A percentile compares a stretch with the other conserved stretches of the same genome.
Evolutionary conservation across 2,797 vertebrate species (phyloP).

Genomic region (Notolabrus celidotus): DNA sequence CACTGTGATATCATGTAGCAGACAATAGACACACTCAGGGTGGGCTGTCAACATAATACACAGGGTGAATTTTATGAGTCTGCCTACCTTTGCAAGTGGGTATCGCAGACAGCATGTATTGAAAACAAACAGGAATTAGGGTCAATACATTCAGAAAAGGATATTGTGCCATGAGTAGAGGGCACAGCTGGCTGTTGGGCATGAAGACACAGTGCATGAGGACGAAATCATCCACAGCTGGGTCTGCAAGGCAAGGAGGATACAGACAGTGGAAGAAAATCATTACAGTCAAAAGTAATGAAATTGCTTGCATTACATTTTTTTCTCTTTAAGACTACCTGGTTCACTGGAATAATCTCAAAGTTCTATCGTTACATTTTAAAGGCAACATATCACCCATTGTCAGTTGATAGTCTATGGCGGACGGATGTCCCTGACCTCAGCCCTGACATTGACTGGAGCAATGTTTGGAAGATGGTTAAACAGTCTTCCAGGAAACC

Average conservation of each 20-base stretch:
- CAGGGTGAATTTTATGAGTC: not conserved
- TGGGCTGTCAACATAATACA: slow-evolving; percentile 2
- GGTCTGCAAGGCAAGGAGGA: slow-evolving; percentile 86
- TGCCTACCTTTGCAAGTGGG: not conserved
- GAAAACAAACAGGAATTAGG: not conserved
- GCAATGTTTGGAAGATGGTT: no score
- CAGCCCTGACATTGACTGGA: no score
- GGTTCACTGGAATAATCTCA: no score
- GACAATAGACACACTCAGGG: slow-evolving; percentile 1
- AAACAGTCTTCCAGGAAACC: no score
- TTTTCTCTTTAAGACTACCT: no score
- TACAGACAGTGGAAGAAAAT: slow-evolving; percentile 23
- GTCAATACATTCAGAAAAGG: slow-evolving; percentile 82
- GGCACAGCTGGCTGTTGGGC: slow-evolving; percentile 95
- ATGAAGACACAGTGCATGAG: slow-evolving; percentile 99
- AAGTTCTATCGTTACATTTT: no score
- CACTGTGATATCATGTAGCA: slow-evolving; percentile 1
- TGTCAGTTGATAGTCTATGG: no score
- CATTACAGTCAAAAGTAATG: not conserved
- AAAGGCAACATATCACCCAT: no score
- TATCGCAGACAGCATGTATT: not conserved
- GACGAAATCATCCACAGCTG: slow-evolving; percentile 95
- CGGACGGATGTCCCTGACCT: no score
- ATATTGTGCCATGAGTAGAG: slow-evolving; percentile 97
- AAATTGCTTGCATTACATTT: no score